Percentiles rank a stretch among this genome's conserved stretches.
Conservation (phyloP, 2,888 invertebrate species). For the Odontocolon sp. region DNA sequence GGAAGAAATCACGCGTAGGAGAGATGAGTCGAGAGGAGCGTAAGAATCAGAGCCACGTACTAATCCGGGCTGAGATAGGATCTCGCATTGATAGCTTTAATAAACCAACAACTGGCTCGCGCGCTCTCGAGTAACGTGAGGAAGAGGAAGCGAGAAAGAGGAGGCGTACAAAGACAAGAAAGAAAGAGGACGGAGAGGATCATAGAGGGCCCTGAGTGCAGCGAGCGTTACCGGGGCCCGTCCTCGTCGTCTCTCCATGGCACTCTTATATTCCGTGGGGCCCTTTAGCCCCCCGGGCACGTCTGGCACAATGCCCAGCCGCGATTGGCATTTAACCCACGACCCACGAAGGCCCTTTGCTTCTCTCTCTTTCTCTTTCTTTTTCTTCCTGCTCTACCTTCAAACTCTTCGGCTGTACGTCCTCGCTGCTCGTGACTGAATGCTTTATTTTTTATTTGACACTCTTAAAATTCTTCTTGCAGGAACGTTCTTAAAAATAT, state of each 20-base stretch:
- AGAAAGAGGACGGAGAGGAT: conserved; percentile 22
- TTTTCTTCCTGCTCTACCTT: conserved; percentile 57
- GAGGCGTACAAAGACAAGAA: conserved; percentile 3
- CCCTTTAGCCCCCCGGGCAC: conserved; percentile 65
- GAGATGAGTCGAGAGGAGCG: conserved; percentile 60
- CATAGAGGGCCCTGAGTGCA: not conserved
- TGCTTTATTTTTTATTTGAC: conserved; percentile 41
- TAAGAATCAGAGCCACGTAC: conserved; percentile 67
- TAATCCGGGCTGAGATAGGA: conserved; percentile 74
- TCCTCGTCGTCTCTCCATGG: conserved; percentile 42
- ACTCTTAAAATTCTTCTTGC: conserved; percentile 11
- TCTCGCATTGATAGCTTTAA: conserved; percentile 77
- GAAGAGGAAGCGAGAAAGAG: conserved; percentile 6
- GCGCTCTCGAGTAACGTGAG: conserved; percentile 32
- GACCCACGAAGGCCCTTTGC: conserved; percentile 64
- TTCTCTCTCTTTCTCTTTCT: conserved; percentile 56
- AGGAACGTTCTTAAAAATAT: not conserved
- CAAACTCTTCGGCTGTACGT: conserved; percentile 54
- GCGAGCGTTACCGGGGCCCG: conserved; percentile 36
- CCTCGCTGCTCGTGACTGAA: conserved; percentile 40
- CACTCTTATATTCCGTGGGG: conserved; percentile 49
- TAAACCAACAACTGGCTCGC: conserved; percentile 74
- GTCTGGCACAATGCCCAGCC: conserved; percentile 70
- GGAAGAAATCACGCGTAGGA: conserved; percentile 34
- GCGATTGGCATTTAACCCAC: conserved; percentile 74